A percentile compares a stretch with the other conserved stretches of the same genome.
phyloP scores from a whole-genome alignment of 1,140 invertebrate species.

The Heliconius hewitsoni region DNA sequence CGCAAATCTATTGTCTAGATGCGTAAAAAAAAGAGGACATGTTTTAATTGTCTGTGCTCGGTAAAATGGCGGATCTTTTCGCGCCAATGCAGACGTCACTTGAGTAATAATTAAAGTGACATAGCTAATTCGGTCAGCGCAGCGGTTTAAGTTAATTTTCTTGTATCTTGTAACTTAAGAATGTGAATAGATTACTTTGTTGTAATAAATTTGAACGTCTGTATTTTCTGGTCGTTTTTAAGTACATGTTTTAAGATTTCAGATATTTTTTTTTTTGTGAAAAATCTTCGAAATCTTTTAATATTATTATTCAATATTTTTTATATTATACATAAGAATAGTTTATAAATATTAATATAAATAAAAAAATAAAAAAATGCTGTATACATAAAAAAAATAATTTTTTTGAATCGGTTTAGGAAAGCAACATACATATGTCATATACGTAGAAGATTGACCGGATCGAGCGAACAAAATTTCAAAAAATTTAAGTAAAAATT shows the following conservation, averaged over 20 bases:
- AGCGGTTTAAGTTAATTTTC: conserved; percentile 1
- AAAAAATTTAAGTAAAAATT: no score
- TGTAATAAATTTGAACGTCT: neutral
- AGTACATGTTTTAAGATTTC: neutral
- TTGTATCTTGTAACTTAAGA: neutral
- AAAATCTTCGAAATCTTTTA: no score
- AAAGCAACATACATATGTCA: no score
- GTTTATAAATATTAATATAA: no score
- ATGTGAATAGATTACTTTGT: neutral
- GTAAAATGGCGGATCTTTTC: conserved; percentile 27
- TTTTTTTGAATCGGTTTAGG: no score
- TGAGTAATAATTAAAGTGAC: conserved; percentile 15
- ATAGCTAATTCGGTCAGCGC: conserved; percentile 7
- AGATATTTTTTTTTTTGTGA: no score
- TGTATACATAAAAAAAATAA: no score
- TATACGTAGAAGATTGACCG: no score
- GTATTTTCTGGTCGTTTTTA: neutral
- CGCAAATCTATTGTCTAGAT: conserved; percentile 32
- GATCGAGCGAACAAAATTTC: no score
- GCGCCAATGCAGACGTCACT: conserved; percentile 24
- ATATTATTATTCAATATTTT: no score
- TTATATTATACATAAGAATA: no score
- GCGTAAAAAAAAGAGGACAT: conserved; percentile 21
- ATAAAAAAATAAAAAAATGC: no score
- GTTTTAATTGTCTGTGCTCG: conserved; percentile 30